Percentiles rank a stretch among this genome's conserved stretches.
Conservation (phyloP, 2,113 vertebrate genomes). For the Terrapene triunguis region DNA sequence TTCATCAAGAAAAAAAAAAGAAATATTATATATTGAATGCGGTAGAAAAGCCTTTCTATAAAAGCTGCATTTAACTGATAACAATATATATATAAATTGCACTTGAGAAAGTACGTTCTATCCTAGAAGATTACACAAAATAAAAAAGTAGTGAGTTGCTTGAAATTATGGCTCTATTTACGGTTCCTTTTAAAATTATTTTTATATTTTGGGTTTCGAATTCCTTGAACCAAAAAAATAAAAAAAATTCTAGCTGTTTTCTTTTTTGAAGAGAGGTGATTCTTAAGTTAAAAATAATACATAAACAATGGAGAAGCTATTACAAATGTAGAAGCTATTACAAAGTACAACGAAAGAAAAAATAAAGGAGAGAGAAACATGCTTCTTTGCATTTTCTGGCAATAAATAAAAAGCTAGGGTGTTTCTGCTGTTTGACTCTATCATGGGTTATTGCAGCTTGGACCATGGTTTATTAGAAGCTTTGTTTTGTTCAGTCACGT, state of each 20-base stretch:
- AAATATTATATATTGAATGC: slow-evolving; percentile 68
- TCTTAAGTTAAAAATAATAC: slow-evolving; percentile 18
- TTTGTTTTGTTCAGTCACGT: neutral
- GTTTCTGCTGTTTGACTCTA: neutral
- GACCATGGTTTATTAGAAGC: neutral
- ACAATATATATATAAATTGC: slow-evolving; percentile 43
- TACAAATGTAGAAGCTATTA: slow-evolving; percentile 41
- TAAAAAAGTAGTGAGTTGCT: slow-evolving; percentile 12
- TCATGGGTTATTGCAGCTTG: neutral
- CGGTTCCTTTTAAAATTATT: slow-evolving; percentile 52
- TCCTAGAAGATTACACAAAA: slow-evolving; percentile 59
- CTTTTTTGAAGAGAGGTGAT: neutral
- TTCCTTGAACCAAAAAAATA: slow-evolving; percentile 20
- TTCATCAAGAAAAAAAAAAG: slow-evolving; percentile 62
- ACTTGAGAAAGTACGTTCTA: slow-evolving; percentile 59
- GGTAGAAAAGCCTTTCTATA: slow-evolving; percentile 50
- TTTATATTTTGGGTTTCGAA: slow-evolving; percentile 48
- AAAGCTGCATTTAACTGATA: slow-evolving; percentile 70
- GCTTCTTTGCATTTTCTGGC: slow-evolving; percentile 37
- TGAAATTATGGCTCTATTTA: slow-evolving; percentile 48
- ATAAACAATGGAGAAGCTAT: slow-evolving; percentile 39
- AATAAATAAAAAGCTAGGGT: slow-evolving; percentile 68
- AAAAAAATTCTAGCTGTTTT: neutral
- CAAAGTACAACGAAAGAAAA: slow-evolving; percentile 24
- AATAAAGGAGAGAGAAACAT: neutral